Evolutionary conservation across 2,797 vertebrate genomes (phyloP).

Genomic region (Todus mexicanus): DNA sequence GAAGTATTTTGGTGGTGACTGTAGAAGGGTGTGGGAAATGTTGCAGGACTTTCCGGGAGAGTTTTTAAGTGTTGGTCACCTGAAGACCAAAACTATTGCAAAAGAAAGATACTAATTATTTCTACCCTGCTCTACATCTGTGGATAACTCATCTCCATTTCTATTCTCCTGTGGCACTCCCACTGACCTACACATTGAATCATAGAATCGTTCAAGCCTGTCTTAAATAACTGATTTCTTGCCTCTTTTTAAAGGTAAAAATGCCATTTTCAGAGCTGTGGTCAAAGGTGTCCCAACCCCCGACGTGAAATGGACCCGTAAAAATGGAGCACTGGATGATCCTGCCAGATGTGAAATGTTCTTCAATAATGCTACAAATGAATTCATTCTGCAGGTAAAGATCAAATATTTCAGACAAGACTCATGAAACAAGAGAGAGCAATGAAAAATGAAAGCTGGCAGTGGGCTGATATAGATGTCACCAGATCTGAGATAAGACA

Average conservation of each 20-base stretch:
- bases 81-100: not conserved
- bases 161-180: not conserved
- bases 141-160: not conserved
- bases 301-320: conserved; percentile 79
- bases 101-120: not conserved
- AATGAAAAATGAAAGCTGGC: not conserved
- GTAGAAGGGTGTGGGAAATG: not conserved
- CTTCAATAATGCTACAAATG: conserved; percentile 69
- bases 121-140: not conserved
- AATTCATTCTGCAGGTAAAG: conserved; percentile 81
- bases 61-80: not conserved
- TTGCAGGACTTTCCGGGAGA: not conserved
- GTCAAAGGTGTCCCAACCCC: conserved; percentile 82
- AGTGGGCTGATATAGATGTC: not conserved
- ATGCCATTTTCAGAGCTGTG: conserved; percentile 79
- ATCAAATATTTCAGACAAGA: not conserved
- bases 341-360: conserved; percentile 75
- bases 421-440: not conserved
- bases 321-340: conserved; percentile 66
- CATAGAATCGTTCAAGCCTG: not conserved
- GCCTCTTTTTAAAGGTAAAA: conserved; percentile 74
- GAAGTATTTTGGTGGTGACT: not conserved
- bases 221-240: not conserved
- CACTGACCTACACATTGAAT: not conserved
- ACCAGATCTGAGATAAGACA: not conserved